A percentile compares a stretch with the other conserved stretches of the same genome.
Evolutionary conservation across 2,797 vertebrate species (phyloP).

Genomic region (Thripadectes ignobilis): DNA sequence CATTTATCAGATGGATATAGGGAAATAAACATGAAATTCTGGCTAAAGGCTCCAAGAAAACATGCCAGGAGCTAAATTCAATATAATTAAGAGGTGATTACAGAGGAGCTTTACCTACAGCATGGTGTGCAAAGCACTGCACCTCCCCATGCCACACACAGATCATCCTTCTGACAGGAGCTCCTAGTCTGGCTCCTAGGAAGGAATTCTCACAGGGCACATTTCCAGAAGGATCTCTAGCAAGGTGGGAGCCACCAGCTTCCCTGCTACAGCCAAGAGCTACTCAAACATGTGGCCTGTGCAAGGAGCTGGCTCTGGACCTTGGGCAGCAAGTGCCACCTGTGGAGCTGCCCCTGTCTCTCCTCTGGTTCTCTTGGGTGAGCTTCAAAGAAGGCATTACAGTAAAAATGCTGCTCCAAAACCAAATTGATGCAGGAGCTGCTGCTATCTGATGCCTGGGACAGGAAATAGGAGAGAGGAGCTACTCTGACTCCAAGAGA

Average conservation of each 20-base stretch:
- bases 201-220: background rate
- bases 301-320: background rate
- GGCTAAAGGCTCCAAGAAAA: background rate
- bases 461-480: background rate
- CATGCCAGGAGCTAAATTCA: background rate
- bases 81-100: slow-evolving; percentile 16
- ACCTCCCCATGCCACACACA: background rate
- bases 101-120: slow-evolving; percentile 4
- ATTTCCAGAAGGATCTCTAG: background rate
- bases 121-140: background rate
- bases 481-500: background rate
- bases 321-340: background rate
- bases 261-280: background rate
- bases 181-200: background rate
- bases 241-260: accelerated
- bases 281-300: accelerated
- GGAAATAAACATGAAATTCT: background rate
- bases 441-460: background rate
- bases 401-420: background rate
- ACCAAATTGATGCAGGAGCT: background rate
- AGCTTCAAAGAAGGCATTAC: background rate
- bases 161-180: background rate
- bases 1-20: slow-evolving; percentile 7
- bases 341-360: accelerated
- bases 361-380: background rate